These are phyloP conservation scores for Gila robusta DNA, from an alignment of 2,797 vertebrate species.

Conservation along the genomic window DNA sequence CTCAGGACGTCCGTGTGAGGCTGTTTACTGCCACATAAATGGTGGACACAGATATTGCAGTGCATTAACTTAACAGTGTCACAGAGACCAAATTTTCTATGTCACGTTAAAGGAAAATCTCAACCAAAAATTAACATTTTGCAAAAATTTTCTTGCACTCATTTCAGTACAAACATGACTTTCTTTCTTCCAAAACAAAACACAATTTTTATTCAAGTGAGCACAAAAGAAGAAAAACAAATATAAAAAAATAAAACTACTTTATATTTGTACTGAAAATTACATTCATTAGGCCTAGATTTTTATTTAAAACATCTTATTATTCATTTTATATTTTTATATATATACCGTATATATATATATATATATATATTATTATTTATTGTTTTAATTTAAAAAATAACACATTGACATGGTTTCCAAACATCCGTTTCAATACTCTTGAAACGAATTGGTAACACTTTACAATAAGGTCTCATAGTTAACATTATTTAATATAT, in stretches of 20 bases:
- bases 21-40: slow-evolving; percentile 40
- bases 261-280: not conserved
- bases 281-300: not conserved
- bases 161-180: no score
- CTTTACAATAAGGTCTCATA: no score
- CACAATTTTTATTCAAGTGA: not conserved
- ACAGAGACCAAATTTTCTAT: not conserved
- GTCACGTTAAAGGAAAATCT: slow-evolving; percentile 6
- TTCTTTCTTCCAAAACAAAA: not conserved
- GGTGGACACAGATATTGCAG: not conserved
- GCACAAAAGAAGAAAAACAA: not conserved
- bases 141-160: not conserved
- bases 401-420: not conserved
- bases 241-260: not conserved
- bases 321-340: not conserved
- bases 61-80: slow-evolving; percentile 14
- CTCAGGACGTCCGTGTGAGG: slow-evolving; percentile 22
- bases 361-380: not conserved
- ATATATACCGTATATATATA: no score
- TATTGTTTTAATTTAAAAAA: not conserved
- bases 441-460: no score
- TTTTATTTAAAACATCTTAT: not conserved
- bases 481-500: no score
- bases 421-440: not conserved
- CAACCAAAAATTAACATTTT: not conserved